Base-by-base conservation (phyloP, 2,113 vertebrate genomes). In the Ivindomyrus marchei region DNA sequence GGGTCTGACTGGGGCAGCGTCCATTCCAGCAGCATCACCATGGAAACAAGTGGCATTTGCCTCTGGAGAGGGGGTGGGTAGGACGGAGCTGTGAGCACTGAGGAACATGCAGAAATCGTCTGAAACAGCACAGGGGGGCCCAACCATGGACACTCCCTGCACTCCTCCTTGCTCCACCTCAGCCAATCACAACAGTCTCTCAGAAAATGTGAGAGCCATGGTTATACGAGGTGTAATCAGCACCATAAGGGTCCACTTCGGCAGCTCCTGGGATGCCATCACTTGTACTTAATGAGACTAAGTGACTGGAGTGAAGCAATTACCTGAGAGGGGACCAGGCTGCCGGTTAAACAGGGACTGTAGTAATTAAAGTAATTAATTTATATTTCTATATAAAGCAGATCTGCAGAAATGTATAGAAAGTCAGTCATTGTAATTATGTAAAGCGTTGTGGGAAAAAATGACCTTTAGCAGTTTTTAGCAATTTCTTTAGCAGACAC, bases 1-100 rank as follows among this genome's bases (percentile, higher is more conserved):
- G 56, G 85, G 77, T 66, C 42, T 46, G 74, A 39, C 36, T 5
- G 5, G 36, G 74, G 74, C 74, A 80, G 74, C 36, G 74, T 92
- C 92, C 92, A 84, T 92, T 91, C 92, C 91, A 90, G 93, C 93
- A 56, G 17, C 80, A 89, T 95, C 94, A 90, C 95, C 95, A 95
- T 95, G 95, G 95, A 93, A 93, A 96, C 94, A 56, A 93, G 90
- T 92, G 89, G 92, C 85, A 91, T 92, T 47, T 85, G 83, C 83
- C 45, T 19, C 31, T 80, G 17, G 4, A 80, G 74, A 70, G 74
- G 74, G 74, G 36, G 42, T 85, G 21, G 83, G 46, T 49, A 36
- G 74, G 36, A 80, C 0, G n/a, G 31, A 36, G 74, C 36, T 80
- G 36, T 80, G 74, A 80, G 17, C 36, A 39, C 31, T 80, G 15